Percentiles rank a stretch among this genome's conserved stretches.
Conservation (phyloP, 2,797 vertebrate genomes). For the Sphenodon punctatus region DNA sequence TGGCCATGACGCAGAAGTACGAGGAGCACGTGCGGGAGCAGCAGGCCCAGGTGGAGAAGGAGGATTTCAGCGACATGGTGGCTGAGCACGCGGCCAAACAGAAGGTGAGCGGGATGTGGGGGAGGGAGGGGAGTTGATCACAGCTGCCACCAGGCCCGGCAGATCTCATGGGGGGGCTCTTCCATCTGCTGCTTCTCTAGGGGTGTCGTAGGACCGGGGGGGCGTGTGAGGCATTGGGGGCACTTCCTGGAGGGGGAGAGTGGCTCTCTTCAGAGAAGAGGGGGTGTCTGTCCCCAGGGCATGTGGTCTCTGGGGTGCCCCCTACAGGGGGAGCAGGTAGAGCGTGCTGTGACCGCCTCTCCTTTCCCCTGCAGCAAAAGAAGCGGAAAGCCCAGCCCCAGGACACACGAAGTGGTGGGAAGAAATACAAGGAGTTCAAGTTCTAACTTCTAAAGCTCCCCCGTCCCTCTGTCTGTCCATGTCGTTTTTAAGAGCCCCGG, state of each 20-base stretch:
- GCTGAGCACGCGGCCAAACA: conserved; percentile 95
- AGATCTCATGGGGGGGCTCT: neutral
- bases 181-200: neutral
- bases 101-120: conserved; percentile 79
- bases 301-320: too few relatives aligned
- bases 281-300: too few relatives aligned
- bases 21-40: conserved; percentile 93
- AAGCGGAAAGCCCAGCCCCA: conserved; percentile 93
- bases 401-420: conserved; percentile 86
- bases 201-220: too few relatives aligned
- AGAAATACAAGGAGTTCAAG: conserved; percentile 97
- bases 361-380: conserved; percentile 82
- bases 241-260: too few relatives aligned
- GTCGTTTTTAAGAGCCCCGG: too few relatives aligned
- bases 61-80: conserved; percentile 98
- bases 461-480: too few relatives aligned
- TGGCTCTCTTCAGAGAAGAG: too few relatives aligned
- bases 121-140: too few relatives aligned
- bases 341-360: neutral
- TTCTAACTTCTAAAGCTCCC: conserved; percentile 72
- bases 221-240: neutral
- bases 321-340: neutral
- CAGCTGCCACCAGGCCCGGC: neutral
- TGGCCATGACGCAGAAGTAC: conserved; percentile 97
- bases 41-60: conserved; percentile 95